Base-by-base conservation (phyloP, 2,888 invertebrate genomes). In the Pseudolycoriella hygida region DNA sequence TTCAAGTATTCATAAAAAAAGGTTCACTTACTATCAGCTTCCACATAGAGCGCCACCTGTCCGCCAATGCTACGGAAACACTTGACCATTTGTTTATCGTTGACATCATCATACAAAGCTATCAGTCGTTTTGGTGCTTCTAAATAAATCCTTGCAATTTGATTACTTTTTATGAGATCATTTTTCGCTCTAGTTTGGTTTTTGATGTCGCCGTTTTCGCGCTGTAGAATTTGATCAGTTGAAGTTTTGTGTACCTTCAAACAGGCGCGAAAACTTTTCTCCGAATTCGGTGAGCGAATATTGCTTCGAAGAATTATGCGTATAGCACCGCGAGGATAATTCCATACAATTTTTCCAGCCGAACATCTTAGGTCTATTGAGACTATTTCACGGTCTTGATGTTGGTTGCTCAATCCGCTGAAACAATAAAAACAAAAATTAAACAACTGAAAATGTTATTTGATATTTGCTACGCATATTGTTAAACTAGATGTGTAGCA, bases 361-460 rank as follows among this genome's bases (percentile, higher is more conserved):
- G 78, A 70, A 56, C 84, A 84, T 20, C 82, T 71, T 43, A 84
- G 71, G 64, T 83, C 82, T 32, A 84, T 78, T 1, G 83, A 82
- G 32, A 79, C 77, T 42, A 84, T 80, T 3, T 77, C 80, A 45
- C 78, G 71, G 47, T 72, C 62, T 47, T 62, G 60, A 46, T 62
- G 73, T 6, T 66, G 57, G 57, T 68, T 60, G 5, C 58, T 55
- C 50, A 75, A 58, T 4, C 78, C 77, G 57, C 80, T 80, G 67
- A 32, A 73, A 73, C 49, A n/a, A n/a, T n/a, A 60, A 58, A 53
- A 57, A 49, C 52, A 50, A 11, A 40, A 40, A 15, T 17, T 40
- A 17, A 15, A 50, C 25, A 25, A 25, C 25, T 8, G 25, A 25
- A 25, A 25, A 8, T 6, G 25, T 25, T 25, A 25, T 25, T 25